Base-by-base conservation (phyloP, 2,888 invertebrate species). In the Lingula anatina region DNA sequence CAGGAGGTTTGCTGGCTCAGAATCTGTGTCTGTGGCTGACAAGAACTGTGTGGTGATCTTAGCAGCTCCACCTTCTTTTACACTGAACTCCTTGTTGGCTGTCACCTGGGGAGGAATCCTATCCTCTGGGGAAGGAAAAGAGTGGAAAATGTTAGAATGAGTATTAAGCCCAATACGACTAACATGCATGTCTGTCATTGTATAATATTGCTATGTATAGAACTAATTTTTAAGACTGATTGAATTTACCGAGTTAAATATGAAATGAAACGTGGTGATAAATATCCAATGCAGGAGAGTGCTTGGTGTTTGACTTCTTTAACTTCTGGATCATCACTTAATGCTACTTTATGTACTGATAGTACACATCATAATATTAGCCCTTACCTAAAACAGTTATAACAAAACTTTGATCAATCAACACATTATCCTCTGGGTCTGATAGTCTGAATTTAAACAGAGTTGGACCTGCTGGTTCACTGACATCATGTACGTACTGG, bases 391-490 rank as follows among this genome's bases (percentile, higher is more conserved):
- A 41, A 7, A 73, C 58, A 28, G 62, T 66, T 35, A 73, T 69
- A 49, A 64, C 65, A 56, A 73, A 73, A 40, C 64, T 61, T 48
- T 73, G 73, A 53, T 69, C 70, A 20, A 70, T 62, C 23, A 71
- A 55, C 9, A 57, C 54, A 53, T 73, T 73, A 5, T 65, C 68
- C 25, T 70, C 66, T 26, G 64, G 59, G 51, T 73, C 73, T 23
- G 64, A 56, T 45, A 73, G 59, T 35, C 64, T 64, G 56, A 73
- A 73, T 50, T 68, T 71, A 55, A 73, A 69, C 18, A 62, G 44
- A 5, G 66, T 53, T 15, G 59, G 63, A 12, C 71, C 71, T 47
- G 65, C 62, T 23, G 61, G 52, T 44, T 69, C 68, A 28, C 61
- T 65, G 42, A 49, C 42, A 25, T 50, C 51, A 54, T 70, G 68